A percentile compares a stretch with the other conserved stretches of the same genome.
Evolutionary conservation across 2,888 invertebrate genomes (phyloP).

Genomic region (Smittia aterrima): DNA sequence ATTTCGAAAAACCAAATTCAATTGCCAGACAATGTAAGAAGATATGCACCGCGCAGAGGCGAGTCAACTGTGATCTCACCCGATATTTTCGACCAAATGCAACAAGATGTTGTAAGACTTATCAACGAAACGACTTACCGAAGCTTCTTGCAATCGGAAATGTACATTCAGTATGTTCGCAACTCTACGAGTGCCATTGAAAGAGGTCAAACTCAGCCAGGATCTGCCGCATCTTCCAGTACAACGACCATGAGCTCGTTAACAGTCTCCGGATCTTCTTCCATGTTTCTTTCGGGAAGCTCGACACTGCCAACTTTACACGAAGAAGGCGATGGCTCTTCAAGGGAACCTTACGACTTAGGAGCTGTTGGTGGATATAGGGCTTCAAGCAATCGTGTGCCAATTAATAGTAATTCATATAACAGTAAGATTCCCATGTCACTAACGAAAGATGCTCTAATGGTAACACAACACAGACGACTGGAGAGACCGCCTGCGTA

Average conservation of each 20-base stretch:
- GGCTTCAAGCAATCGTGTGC: conserved; percentile 37
- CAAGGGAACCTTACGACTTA: not conserved
- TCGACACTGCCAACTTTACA: conserved; percentile 76
- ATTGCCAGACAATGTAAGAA: conserved; percentile 77
- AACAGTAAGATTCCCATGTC: conserved; percentile 55
- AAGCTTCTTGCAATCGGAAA: conserved; percentile 88
- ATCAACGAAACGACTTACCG: conserved; percentile 88
- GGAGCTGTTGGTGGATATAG: not conserved
- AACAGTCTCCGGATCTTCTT: conserved; percentile 53
- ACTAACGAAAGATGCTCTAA: conserved; percentile 75
- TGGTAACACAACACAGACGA: conserved; percentile 75
- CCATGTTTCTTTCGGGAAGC: conserved; percentile 56
- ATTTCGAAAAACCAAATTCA: conserved; percentile 77
- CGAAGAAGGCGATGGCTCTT: conserved; percentile 70
- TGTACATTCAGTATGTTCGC: conserved; percentile 83
- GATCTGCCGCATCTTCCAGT: conserved; percentile 51
- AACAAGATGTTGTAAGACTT: conserved; percentile 72
- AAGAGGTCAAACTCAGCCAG: no score
- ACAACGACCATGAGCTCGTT: conserved; percentile 46
- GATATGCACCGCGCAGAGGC: conserved; percentile 72
- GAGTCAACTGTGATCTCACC: conserved; percentile 54
- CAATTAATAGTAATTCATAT: conserved; percentile 43
- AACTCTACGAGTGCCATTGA: conserved; percentile 56
- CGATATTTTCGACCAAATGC: conserved; percentile 82
- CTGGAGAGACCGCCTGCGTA: conserved; percentile 64